Percentiles rank a stretch among this genome's conserved stretches.
phyloP scores from a whole-genome alignment of 2,888 invertebrate genomes.

The Linnaemya tessellans region DNA sequence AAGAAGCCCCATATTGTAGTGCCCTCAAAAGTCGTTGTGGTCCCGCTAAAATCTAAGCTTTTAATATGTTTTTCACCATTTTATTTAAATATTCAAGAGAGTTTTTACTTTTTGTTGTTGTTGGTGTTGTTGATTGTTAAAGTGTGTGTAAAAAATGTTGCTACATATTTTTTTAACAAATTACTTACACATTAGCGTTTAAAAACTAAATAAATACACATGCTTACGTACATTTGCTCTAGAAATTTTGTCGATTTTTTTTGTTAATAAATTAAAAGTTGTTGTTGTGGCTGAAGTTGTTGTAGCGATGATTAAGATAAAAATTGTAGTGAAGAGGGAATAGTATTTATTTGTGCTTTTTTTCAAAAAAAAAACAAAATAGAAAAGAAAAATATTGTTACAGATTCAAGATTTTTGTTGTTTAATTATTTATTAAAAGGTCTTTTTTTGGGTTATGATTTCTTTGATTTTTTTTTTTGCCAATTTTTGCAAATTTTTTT shows the following conservation, averaged over 20 bases:
- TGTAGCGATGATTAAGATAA: slow-evolving; percentile 35
- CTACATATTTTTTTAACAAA: slow-evolving; percentile 35
- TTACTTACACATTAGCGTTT: slow-evolving; percentile 43
- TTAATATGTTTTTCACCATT: slow-evolving; percentile 45
- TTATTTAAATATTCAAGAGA: slow-evolving; percentile 39
- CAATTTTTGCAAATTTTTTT: slow-evolving; percentile 7
- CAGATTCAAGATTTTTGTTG: slow-evolving; percentile 6
- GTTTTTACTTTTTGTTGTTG: not conserved
- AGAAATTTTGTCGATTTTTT: slow-evolving; percentile 37
- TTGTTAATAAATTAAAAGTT: slow-evolving; percentile 51
- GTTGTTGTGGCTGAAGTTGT: slow-evolving; percentile 47
- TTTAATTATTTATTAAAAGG: not conserved
- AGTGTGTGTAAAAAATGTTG: slow-evolving; percentile 17
- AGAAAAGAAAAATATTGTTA: not conserved
- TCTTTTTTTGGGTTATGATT: not conserved
- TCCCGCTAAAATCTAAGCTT: not conserved
- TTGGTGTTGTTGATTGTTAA: slow-evolving; percentile 2
- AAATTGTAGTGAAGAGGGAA: slow-evolving; percentile 7
- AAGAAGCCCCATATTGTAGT: not conserved
- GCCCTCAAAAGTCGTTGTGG: not conserved
- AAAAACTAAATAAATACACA: slow-evolving; percentile 23
- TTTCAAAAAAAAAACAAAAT: not conserved
- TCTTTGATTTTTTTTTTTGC: not conserved
- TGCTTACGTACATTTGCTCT: slow-evolving; percentile 56
- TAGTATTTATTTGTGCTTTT: slow-evolving; percentile 9